Evolutionary conservation across 30 jellyfish, hydroid and myxozoan species (phyloP), one percentile per base, ranked within the genome.

Genomic region (Chironex yamaguchii): DNA sequence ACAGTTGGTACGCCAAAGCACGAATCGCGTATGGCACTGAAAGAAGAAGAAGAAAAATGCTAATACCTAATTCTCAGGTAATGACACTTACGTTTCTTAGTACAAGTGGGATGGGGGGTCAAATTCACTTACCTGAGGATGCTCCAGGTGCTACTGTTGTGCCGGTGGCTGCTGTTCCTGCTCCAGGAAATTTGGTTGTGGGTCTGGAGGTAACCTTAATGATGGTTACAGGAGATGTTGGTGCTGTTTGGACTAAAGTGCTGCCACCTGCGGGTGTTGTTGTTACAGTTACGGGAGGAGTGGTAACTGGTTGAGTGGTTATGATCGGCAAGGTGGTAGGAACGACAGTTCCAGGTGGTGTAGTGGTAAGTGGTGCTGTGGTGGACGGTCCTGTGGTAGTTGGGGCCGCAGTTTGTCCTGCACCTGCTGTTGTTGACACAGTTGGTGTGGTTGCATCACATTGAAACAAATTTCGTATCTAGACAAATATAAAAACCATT

Each of bases 301-400:
- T 53, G 4, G 31, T 17, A 4, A 6, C 71, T 53, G 71, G 4
- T 53, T 4, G 71, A 42, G 14, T 42, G 25, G 71, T 53, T 53
- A 32, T 53, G 2, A 6, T 17, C 20, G 71, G 13, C 25, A n/a
- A n/a, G n/a, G n/a, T n/a, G n/a, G n/a, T n/a, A n/a, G n/a, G n/a
- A n/a, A n/a, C n/a, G n/a, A n/a, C 24, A n/a, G 91, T 67, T 1
- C 21, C 34, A 2, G 67, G 84, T 4, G 80, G 65, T n/a, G 91
- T 51, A 36, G 76, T 66, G 13, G 84, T 29, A 25, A 70, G 78
- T 21, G 73, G 52, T 48, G 52, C 54, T 12, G 20, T 3, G 50
- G 65, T 71, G 36, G 84, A 17, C n/a, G n/a, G n/a, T n/a, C n/a
- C 48, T 1, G 89, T 52, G 14, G 69, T 54, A 1, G 65, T 29